phyloP scores from a whole-genome alignment of 2,113 vertebrate genomes.

The Anseranas semipalmata region DNA sequence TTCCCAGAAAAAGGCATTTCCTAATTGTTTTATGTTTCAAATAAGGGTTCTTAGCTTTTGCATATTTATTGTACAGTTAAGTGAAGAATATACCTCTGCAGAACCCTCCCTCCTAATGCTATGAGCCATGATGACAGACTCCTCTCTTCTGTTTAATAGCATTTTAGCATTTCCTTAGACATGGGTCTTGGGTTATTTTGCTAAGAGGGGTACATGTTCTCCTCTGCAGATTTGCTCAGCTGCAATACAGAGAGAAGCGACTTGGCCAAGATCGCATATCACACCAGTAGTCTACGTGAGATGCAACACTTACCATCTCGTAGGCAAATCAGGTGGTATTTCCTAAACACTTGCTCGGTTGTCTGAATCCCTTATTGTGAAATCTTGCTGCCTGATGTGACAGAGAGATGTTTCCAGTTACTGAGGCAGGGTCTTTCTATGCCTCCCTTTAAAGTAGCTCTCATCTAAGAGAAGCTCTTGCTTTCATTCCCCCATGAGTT shows the following conservation, averaged over 20 bases:
- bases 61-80: background rate
- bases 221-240: background rate
- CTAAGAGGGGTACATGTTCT: background rate
- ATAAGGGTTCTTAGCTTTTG: background rate
- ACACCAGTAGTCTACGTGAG: background rate
- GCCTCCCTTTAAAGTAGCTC: accelerated
- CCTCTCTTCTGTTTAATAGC: background rate
- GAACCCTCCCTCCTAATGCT: background rate
- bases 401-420: background rate
- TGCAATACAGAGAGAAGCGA: background rate
- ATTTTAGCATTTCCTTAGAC: background rate
- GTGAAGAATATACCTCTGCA: background rate
- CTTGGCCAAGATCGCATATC: background rate
- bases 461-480: accelerated
- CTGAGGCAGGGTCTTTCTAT: background rate
- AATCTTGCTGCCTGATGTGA: background rate
- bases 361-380: background rate
- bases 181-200: background rate
- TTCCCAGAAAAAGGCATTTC: slow-evolving; percentile 29
- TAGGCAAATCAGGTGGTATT: background rate
- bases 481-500: background rate
- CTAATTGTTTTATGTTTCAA: slow-evolving; percentile 34
- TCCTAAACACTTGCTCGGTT: background rate
- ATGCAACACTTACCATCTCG: background rate
- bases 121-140: background rate